Base-by-base conservation (phyloP, 2,113 vertebrate species). In the Sander lucioperca region DNA sequence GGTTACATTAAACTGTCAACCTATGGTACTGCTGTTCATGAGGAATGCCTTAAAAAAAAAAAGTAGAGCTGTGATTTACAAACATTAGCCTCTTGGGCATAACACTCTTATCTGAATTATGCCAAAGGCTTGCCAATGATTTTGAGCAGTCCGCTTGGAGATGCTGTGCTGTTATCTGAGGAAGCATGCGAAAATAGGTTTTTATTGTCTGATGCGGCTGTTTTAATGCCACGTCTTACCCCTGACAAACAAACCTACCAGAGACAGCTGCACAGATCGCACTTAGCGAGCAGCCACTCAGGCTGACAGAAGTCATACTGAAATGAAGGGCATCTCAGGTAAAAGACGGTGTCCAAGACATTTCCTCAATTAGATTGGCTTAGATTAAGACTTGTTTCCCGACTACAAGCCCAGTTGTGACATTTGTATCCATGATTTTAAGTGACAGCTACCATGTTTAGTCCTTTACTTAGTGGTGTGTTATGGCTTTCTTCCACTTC, bases 361-460 rank as follows among this genome's bases (percentile, higher is more conserved):
- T 78, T 86, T 89, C 83, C 65, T 70, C 51, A 48, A 54, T 53
- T 47, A 57, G 84, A 87, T 54, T 88, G 86, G 47, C 62, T 83
- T 16, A 63, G 82, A 88, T 88, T 57, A 73, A 86, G 78, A 87
- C 80, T 54, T 7, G 27, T 74, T 83, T 87, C 58, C 67, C 23
- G 50, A 66, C 79, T 81, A 91, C 89, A 90, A 73, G 81, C 82
- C 36, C 68, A 76, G 79, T 80, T 89, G 85, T 92, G 89, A 92
- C 85, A 89, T 90, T 87, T 89, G 90, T 88, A 83, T 88, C 84
- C 91, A 90, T 90, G 85, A 93, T 91, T 76, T 53, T 80, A 91
- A 92, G 91, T 93, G 93, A 91, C 93, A 93, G 86, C 86, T 59
- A 85, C 80, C 89, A 71, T 93, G 91, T 92, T 88, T 79, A n/a